Evolutionary conservation across 2,888 invertebrate genomes (phyloP), one percentile per base, ranked within the genome.

Genomic region (Drosophila putrida): DNA sequence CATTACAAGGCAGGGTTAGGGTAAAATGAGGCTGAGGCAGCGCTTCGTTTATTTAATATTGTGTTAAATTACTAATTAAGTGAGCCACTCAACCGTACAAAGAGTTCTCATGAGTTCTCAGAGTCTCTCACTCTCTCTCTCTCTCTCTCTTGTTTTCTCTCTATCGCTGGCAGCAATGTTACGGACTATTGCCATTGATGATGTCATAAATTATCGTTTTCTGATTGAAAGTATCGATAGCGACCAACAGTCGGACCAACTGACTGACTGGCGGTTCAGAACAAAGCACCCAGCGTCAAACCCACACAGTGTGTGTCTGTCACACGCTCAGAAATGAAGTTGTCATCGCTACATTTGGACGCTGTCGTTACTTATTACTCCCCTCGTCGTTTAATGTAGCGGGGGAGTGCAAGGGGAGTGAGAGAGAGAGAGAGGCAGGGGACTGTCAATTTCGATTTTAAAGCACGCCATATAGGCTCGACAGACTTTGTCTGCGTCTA

Each of bases 181-280:
- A 72, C 78, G 81, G 81, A 46, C 66, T 68, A 69, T 28, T 81
- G 72, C 43, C 55, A 51, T 60, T 67, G 82, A 82, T 89, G 89
- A 90, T 90, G 90, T 90, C 89, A 89, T 90, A 67, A 90, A 78
- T 86, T 90, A 90, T 89, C 81, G 85, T 79, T 79, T 84, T 89
- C 72, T 85, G 88, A 88, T 89, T 87, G 85, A 87, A 89, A 88
- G 82, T 85, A 78, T 80, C 77, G 82, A 89, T 83, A 87, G 71
- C 66, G 75, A 49, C 58, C 28, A 47, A 63, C 64, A 6, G 33
- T 49, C 54, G 9, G 15, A 38, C 68, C 11, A 25, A 2, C 43
- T 11, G 4, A 38, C 46, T 47, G 54, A 13, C n/a, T 46, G 68
- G 49, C 78, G 78, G 77, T 67, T 71, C 31, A 71, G 78, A 62